Base-by-base conservation (phyloP, 2,113 vertebrate species). In the Misgurnus mizolepis region DNA sequence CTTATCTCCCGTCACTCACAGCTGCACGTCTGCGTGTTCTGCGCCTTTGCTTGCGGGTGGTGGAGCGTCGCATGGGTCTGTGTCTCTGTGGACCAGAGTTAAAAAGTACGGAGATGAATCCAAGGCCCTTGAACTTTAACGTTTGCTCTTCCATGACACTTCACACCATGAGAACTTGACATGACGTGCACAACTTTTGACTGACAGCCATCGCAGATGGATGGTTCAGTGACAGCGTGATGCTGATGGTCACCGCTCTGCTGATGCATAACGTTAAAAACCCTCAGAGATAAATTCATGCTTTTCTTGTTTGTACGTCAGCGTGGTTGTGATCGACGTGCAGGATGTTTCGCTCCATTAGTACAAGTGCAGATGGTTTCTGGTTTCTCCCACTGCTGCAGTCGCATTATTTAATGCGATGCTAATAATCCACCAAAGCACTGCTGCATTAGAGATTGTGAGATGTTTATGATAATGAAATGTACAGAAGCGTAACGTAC, bases 401-500 rank as follows among this genome's bases (percentile, higher is more conserved):
- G 50, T 12, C n/a, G 14, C 69, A 41, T 56, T 72, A 72, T 56
- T 34, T 39, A 72, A 39, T 17, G 9, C 5, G 8, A 72, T 17
- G 7, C 7, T 10, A 47, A 47, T 10, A 47, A 47, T 47, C 45
- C 45, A 47, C 45, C 10, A 47, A 47, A 8, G 45, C 67, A 69
- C 18, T 49, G 43, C 6, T 50, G 43, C 41, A 27, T 68, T 67
- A 45, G 6, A 43, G 2, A 50, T 50, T 69, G 49, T 27, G 18
- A 7, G 27, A 15, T 27, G 6, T 50, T 50, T 69, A 34, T 8
- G 22, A 27, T 50, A 11, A 15, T 49, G 12, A 69, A 69, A 40
- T 8, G 14, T 56, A 6, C 50, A 56, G 53, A 15, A 15, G 3
- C 53, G 3, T 18, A 60, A 69, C 47, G 79, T 88, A 96, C 96